Percentiles rank a stretch among this genome's conserved stretches.
phyloP scores from a whole-genome alignment of 37 sponge, comb jelly and placozoan species.

The Spongilla lacustris region DNA sequence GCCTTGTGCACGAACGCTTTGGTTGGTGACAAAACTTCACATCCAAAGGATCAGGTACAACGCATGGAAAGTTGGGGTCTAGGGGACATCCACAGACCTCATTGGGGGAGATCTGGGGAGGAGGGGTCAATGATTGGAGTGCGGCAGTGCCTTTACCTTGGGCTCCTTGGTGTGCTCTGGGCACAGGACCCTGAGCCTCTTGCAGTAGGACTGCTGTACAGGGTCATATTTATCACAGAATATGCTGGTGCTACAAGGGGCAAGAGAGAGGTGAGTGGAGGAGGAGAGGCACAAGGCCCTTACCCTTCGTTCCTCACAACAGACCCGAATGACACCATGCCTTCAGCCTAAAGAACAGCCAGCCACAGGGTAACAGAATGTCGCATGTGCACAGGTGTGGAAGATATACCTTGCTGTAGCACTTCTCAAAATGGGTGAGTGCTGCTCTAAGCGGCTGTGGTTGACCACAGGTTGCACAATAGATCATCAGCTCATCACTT shows the following conservation, averaged over 20 bases:
- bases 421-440: constrained; percentile 92
- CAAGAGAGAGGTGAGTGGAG: neutral
- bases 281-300: too few species aligned
- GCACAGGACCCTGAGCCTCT: constrained; percentile 87
- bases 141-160: constrained; percentile 54
- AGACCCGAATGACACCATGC: constrained; percentile 80
- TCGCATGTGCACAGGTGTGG: neutral
- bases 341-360: constrained; percentile 58
- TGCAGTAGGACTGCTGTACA: constrained; percentile 89
- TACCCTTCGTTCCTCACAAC: constrained; percentile 83
- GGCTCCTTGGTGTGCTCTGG: constrained; percentile 98
- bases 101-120: constrained; percentile 68
- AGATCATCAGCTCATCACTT: constrained; percentile 83
- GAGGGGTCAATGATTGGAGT: neutral
- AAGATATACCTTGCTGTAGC: constrained; percentile 83
- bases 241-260: constrained; percentile 60
- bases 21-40: constrained; percentile 62
- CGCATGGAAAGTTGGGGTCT: constrained; percentile 51
- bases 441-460: constrained; percentile 80
- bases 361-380: neutral
- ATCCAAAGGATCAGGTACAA: neutral
- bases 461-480: constrained; percentile 93
- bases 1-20: constrained; percentile 82
- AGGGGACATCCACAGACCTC: constrained; percentile 98
- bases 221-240: constrained; percentile 95